Percentiles rank a stretch among this genome's conserved stretches.
These are phyloP conservation scores for Psittacula cyanocephala DNA, from an alignment of 2,113 vertebrate genomes.

Conservation along the genomic window DNA sequence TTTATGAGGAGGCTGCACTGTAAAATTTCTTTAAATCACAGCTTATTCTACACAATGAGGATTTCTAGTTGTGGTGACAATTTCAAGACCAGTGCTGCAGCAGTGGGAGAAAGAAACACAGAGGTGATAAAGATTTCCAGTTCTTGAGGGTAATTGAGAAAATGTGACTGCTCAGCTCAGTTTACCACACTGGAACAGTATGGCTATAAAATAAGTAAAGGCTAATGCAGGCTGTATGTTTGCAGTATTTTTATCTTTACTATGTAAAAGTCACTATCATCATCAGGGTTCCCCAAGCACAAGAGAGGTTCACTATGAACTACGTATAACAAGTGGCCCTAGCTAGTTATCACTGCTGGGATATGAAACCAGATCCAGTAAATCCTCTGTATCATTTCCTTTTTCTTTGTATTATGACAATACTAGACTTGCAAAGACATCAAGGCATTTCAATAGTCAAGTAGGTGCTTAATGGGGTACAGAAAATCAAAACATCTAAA, in stretches of 20 bases:
- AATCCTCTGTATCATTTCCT: not conserved
- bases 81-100: constrained; percentile 40
- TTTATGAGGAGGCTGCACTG: constrained; percentile 49
- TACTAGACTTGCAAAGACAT: not conserved
- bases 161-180: constrained; percentile 18
- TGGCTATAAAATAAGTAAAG: constrained; percentile 21
- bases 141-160: constrained; percentile 26
- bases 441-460: not conserved
- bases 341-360: not conserved
- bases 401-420: not conserved
- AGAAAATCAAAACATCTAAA: not conserved
- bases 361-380: not conserved
- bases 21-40: constrained; percentile 20
- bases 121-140: constrained; percentile 41
- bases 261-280: not conserved
- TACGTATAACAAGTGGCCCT: not conserved
- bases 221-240: not conserved
- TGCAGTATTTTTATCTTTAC: not conserved
- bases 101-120: constrained; percentile 24
- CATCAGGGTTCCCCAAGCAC: not conserved
- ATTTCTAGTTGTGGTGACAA: constrained; percentile 30
- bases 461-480: not conserved
- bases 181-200: not conserved
- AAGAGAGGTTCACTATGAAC: not conserved
- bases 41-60: constrained; percentile 56